phyloP scores from a whole-genome alignment of 2,113 vertebrate species.

The Columbina picui region DNA sequence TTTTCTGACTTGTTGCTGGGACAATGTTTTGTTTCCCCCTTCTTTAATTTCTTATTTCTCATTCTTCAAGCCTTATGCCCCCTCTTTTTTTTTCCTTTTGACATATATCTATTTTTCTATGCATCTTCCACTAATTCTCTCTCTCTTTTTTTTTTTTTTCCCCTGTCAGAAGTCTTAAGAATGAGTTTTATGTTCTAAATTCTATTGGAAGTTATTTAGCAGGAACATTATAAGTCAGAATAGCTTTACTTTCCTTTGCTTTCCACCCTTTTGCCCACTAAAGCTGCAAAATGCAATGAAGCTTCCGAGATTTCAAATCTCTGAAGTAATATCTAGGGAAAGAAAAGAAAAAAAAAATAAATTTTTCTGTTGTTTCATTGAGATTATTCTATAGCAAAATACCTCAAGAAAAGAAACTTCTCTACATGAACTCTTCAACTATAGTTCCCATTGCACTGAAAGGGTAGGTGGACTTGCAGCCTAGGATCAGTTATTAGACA shows the following conservation, averaged over 20 bases:
- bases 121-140: background rate
- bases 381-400: background rate
- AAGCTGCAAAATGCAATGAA: background rate
- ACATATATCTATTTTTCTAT: background rate
- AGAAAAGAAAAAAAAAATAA: background rate
- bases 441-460: background rate
- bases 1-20: background rate
- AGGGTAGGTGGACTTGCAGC: background rate
- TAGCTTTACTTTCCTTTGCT: background rate
- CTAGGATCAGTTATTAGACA: background rate
- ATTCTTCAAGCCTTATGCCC: background rate
- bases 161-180: background rate
- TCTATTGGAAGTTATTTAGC: background rate
- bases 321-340: background rate
- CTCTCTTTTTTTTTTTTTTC: background rate
- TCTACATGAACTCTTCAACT: background rate
- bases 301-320: background rate
- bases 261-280: background rate
- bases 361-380: background rate
- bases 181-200: background rate
- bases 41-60: background rate
- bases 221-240: background rate
- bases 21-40: background rate
- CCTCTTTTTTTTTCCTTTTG: background rate
- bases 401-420: background rate